Conservation (phyloP, 2,888 invertebrate genomes). For the Pheosia tremula region DNA sequence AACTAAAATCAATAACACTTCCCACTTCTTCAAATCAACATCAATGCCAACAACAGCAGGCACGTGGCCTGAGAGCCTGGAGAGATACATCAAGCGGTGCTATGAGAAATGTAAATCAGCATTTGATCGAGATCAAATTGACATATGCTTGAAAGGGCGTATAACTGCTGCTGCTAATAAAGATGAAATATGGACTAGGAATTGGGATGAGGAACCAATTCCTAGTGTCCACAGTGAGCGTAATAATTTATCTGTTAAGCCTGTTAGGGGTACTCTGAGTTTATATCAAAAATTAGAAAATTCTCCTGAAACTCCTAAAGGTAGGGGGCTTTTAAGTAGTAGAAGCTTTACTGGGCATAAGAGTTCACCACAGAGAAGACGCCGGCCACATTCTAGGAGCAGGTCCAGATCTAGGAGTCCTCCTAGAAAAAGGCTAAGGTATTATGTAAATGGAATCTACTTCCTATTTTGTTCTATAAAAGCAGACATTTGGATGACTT, state of each 20-base stretch:
- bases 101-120: slow-evolving; percentile 95
- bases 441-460: slow-evolving; percentile 38
- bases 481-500: too few relatives aligned
- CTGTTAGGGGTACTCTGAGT: slow-evolving; percentile 83
- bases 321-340: slow-evolving; percentile 48
- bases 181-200: slow-evolving; percentile 94
- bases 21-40: slow-evolving; percentile 64
- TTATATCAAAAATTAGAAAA: slow-evolving; percentile 84
- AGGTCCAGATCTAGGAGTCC: slow-evolving; percentile 78
- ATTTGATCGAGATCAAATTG: slow-evolving; percentile 96
- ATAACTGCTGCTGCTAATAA: slow-evolving; percentile 95
- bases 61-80: slow-evolving; percentile 91
- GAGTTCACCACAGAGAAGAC: slow-evolving; percentile 66
- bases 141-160: slow-evolving; percentile 96
- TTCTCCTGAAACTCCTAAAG: slow-evolving; percentile 53
- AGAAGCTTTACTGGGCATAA: slow-evolving; percentile 57
- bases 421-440: slow-evolving; percentile 79
- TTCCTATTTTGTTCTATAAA: slow-evolving; percentile 7
- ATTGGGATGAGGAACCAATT: slow-evolving; percentile 97
- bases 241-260: slow-evolving; percentile 86
- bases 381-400: slow-evolving; percentile 66
- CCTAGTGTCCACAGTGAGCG: slow-evolving; percentile 94
- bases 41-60: slow-evolving; percentile 75
- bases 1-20: slow-evolving; percentile 57
- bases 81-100: slow-evolving; percentile 95